Percentiles rank a stretch among this genome's conserved stretches.
Evolutionary conservation across 2,797 vertebrate genomes (phyloP).

Genomic region (Percopsis omiscomaycus): DNA sequence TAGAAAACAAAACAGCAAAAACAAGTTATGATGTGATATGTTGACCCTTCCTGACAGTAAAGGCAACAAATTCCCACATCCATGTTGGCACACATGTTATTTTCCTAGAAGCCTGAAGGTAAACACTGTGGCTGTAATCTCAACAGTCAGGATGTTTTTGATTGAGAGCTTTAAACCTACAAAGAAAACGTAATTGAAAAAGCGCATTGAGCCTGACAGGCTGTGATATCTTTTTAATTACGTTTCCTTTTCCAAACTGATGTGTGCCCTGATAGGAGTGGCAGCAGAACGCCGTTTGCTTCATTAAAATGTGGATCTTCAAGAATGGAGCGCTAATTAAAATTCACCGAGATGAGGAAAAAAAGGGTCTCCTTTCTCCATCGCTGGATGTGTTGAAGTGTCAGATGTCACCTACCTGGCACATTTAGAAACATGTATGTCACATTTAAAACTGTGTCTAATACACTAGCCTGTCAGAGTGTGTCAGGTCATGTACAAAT

Average conservation of each 20-base stretch:
- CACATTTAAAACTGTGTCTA: too few relatives aligned
- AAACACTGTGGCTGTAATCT: conserved; percentile 10
- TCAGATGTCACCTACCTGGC: too few relatives aligned
- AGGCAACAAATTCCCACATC: too few relatives aligned
- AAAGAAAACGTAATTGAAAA: conserved; percentile 74
- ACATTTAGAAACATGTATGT: too few relatives aligned
- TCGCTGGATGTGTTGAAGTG: too few relatives aligned
- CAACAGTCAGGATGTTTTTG: conserved; percentile 56
- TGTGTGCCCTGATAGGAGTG: conserved; percentile 49
- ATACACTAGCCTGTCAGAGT: too few relatives aligned
- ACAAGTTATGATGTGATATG: too few relatives aligned
- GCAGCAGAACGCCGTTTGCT: conserved; percentile 55
- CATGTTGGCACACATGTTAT: too few relatives aligned
- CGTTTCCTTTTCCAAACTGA: conserved; percentile 70
- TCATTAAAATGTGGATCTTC: conserved; percentile 71
- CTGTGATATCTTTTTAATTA: conserved; percentile 80
- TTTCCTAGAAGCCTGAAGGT: background rate
- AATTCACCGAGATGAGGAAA: conserved; percentile 54
- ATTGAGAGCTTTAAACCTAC: conserved; percentile 69
- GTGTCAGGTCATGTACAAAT: too few relatives aligned
- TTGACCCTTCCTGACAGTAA: too few relatives aligned
- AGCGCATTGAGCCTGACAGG: conserved; percentile 67
- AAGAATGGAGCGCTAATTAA: conserved; percentile 70
- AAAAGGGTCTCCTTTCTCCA: conserved; percentile 23
- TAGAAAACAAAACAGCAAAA: too few relatives aligned